Percentiles rank a stretch among this genome's conserved stretches.
Evolutionary conservation across 2,113 vertebrate genomes (phyloP).

Genomic region (Spea multiplicata): DNA sequence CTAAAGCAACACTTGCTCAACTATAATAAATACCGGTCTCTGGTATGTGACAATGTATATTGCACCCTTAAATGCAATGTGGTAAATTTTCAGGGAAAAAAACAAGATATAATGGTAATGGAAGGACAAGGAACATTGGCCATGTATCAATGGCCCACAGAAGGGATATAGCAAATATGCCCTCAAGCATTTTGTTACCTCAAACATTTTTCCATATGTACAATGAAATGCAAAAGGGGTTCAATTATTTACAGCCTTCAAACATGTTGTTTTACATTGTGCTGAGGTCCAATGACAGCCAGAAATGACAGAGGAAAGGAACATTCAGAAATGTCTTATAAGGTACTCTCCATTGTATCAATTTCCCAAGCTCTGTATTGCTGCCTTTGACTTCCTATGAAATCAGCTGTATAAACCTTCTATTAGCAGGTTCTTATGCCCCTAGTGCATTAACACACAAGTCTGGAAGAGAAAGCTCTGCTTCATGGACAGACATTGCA

Average conservation of each 20-base stretch:
- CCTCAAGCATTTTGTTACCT: not conserved
- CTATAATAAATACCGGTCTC: too few relatives aligned
- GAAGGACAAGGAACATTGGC: too few relatives aligned
- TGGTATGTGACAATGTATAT: too few relatives aligned
- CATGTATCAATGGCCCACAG: too few relatives aligned
- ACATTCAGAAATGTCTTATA: not conserved
- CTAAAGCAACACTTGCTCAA: too few relatives aligned
- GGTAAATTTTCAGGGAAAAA: too few relatives aligned
- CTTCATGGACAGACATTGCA: not conserved
- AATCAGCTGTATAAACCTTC: not conserved
- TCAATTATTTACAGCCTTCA: constrained; percentile 1
- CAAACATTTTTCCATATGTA: not conserved
- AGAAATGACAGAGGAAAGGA: not conserved
- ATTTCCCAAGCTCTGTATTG: not conserved
- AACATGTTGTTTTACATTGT: not conserved
- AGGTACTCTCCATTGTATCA: not conserved
- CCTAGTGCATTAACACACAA: not conserved
- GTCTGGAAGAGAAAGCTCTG: not conserved
- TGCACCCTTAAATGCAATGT: too few relatives aligned
- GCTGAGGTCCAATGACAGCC: not conserved
- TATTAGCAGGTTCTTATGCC: too few relatives aligned
- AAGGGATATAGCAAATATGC: not conserved
- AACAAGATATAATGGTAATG: too few relatives aligned
- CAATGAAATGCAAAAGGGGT: not conserved
- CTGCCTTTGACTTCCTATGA: not conserved